A percentile compares a stretch with the other conserved stretches of the same genome.
Conservation (phyloP, 2,797 vertebrate species). For the Sebastolobus altivelis region DNA sequence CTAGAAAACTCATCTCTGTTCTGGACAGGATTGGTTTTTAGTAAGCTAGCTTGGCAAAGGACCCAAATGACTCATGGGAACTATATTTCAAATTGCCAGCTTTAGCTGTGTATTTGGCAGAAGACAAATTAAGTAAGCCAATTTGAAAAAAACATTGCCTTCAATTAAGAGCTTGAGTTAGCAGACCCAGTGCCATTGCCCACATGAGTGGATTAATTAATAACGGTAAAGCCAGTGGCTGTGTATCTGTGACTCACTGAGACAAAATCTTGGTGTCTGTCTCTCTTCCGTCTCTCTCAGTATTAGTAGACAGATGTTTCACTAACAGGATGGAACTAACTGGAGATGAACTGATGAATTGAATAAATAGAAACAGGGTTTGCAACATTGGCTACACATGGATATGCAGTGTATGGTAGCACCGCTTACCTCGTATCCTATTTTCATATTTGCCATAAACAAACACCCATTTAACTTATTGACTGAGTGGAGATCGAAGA, state of each 20-base stretch:
- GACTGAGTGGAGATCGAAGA: constrained; percentile 31
- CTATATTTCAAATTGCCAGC: background rate
- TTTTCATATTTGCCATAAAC: constrained; percentile 35
- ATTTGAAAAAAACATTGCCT: background rate
- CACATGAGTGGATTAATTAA: constrained; percentile 13
- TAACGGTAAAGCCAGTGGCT: background rate
- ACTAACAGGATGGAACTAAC: too few relatives aligned
- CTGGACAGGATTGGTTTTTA: background rate
- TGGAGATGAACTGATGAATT: background rate
- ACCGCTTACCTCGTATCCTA: background rate
- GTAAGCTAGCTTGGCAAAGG: background rate
- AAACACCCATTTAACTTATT: constrained; percentile 36
- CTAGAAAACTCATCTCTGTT: background rate
- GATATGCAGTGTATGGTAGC: background rate
- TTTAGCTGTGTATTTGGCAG: background rate
- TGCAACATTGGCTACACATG: background rate
- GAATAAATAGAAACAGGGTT: constrained; percentile 3
- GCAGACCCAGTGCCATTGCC: background rate
- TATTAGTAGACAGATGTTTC: background rate
- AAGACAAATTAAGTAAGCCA: background rate
- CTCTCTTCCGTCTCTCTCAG: background rate
- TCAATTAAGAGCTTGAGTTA: background rate
- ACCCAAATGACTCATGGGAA: background rate
- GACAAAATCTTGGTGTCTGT: background rate
- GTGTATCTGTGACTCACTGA: background rate